Base-by-base conservation (phyloP, 64 coral and sea anemone species). In the Stichodactyla mertensii region DNA sequence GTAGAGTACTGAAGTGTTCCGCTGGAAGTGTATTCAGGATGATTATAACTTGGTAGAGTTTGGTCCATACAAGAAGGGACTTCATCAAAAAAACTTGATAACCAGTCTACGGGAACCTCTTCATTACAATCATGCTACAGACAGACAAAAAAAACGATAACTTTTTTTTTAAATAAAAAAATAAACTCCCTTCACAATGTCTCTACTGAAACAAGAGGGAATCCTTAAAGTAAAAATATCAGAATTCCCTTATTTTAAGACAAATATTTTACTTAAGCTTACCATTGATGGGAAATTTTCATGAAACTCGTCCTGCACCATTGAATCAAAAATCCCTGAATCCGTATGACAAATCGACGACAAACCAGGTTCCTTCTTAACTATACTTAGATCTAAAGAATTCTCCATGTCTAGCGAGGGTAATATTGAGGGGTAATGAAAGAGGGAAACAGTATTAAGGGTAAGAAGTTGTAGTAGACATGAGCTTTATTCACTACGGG, bases 101-200 rank as follows among this genome's bases (percentile, higher is more conserved):
- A 88, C 94, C 94, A 97, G 88, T 97, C 94, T 13, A 97, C 94
- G 5, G 94, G 94, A 81, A 95, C 91, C 61, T 90, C 94, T 93
- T 97, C 94, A 66, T 62, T 92, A 59, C 61, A 57, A 20, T 90
- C 87, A 79, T 13, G 64, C 22, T 45, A 93, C 22, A 61, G 62
- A 88, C 80, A 18, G 36, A 45, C 79, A 79, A 84, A 28, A 84
- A 20, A 31, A 13, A 58, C 27, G 71, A 24, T 55, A 79, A 45
- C 1, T 51, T 27, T 16, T 67, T 62, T 53, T 9, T 52, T 31
- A 88, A 87, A 77, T 88, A 22, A 70, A 56, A 91, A 54, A 24
- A 19, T 69, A 19, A 27, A 67, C 57, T 55, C 82, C 56, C 53
- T 81, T 61, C 61, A 80, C 55, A 64, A 67, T 64, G 14, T 56